Evolutionary conservation across 2,888 invertebrate genomes (phyloP), one percentile per base, ranked within the genome.

Genomic region (Ophioninae sp.): DNA sequence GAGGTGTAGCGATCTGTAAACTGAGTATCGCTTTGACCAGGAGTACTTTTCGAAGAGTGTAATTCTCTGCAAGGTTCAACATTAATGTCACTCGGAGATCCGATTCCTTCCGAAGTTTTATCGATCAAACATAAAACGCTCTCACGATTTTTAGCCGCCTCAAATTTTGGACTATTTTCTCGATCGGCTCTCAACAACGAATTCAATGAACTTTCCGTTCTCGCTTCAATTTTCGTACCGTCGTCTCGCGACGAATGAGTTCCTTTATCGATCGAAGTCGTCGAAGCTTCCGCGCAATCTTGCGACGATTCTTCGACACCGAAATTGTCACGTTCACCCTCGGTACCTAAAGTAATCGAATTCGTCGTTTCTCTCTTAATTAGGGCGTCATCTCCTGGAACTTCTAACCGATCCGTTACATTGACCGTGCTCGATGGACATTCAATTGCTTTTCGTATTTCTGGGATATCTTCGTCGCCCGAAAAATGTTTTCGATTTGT

Each of bases 401-500:
- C 50, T 37, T 62, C n/a, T n/a, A 17, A 5, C 6, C 41, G 30
- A 62, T 62, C 23, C 0, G 64, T 62, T 64, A 72, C 72, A 57
- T 37, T 39, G 56, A 2, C 6, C 1, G 50, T n/a, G 21, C 8
- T 17, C 39, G 21, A 62, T 8, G 41, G 78, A 10, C n/a, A 61
- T 75, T 21, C n/a, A 6, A 23, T 39, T 39, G 41, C 21, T 65
- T 30, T 64, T 41, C 5, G 37, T 10, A 20, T 68, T 73, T 64
- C 57, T 10, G 61, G 50, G 10, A 50, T 39, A 17, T 50, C 50
- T 21, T 79, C 74, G 73, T 79, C 73, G 17, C 8, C 44, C 6
- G 75, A 69, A 30, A 82, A 81, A 8, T 59, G n/a, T 6, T 59
- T 21, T 0, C 17, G 23, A 20, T 83, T 79, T 21, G 44, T n/a